Evolutionary conservation across 2,888 invertebrate species (phyloP), one percentile per base, ranked within the genome.

Genomic region (Hydraecia micacea): DNA sequence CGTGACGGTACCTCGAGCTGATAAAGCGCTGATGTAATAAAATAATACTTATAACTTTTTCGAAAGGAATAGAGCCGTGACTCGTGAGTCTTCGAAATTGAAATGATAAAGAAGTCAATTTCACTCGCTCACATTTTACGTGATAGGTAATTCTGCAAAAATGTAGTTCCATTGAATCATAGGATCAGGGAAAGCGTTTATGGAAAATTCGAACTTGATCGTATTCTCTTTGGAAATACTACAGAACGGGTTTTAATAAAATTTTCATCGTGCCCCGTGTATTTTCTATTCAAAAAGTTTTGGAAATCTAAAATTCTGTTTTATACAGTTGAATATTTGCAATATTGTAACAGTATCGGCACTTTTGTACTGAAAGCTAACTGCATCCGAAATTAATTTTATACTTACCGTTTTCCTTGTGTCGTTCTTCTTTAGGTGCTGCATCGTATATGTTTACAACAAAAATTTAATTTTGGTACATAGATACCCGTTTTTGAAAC

Each of bases 41-140:
- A 81, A 81, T 80, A 80, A 60, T 75, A 75, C 81, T 72, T 75
- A 78, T 71, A 83, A 83, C 66, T 49, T 83, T 78, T 83, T 83
- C 69, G 42, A 25, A 73, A 66, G 62, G 39, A 81, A 78, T 82
- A 67, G 78, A 81, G 52, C 70, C 52, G 67, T 80, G 80, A 80
- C 46, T 81, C 55, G 55, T 39, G 52, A 74, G 58, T 68, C 63
- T 74, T 55, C 52, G 79, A 83, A 79, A 83, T 83, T 83, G 79
- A 79, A 83, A 83, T 65, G 69, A 79, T 83, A 83, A 83, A 83
- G 83, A 83, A 75, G 84, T 75, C 83, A 79, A 72, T 74, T 72
- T 74, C 71, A 83, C 72, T 69, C 72, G 42, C 52, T 83, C 74
- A 73, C 79, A 79, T 74, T 83, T 74, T 79, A 79, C 83, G 71